These are phyloP conservation scores for Drosophila melanocephala DNA, from an alignment of 2,888 invertebrate species.

Conservation along the genomic window DNA sequence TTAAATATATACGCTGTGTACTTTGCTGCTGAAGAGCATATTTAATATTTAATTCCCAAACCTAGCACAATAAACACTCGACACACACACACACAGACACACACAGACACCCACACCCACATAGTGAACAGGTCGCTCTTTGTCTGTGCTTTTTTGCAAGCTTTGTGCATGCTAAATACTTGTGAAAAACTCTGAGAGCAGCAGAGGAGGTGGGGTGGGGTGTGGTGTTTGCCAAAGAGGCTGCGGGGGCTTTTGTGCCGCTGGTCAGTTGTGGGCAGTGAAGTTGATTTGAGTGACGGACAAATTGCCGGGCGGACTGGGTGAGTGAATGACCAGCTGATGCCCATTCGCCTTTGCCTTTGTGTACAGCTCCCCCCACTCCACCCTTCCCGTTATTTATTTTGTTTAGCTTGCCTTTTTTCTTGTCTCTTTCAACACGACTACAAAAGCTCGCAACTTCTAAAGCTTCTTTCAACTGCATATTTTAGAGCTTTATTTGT, in stretches of 20 bases:
- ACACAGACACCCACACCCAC: slow-evolving; percentile 15
- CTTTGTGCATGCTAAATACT: slow-evolving; percentile 75
- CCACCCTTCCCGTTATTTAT: neutral
- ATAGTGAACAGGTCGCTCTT: slow-evolving; percentile 31
- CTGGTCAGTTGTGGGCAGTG: slow-evolving; percentile 65
- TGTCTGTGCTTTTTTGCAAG: slow-evolving; percentile 61
- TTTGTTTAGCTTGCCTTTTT: neutral
- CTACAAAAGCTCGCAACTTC: neutral
- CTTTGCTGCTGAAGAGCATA: slow-evolving; percentile 12
- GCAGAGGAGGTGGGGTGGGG: neutral
- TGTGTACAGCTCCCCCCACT: slow-evolving; percentile 3
- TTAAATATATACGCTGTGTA: neutral
- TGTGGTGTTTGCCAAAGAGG: neutral
- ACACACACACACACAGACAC: slow-evolving; percentile 11
- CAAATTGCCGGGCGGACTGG: slow-evolving; percentile 25
- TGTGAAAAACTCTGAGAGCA: slow-evolving; percentile 47
- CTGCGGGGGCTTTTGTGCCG: slow-evolving; percentile 37
- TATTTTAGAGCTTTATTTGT: neutral
- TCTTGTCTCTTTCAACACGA: neutral
- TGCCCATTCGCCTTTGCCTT: slow-evolving; percentile 64
- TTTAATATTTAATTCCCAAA: slow-evolving; percentile 50
- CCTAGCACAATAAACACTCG: slow-evolving; percentile 23
- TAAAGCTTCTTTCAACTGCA: neutral
- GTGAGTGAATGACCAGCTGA: slow-evolving; percentile 30
- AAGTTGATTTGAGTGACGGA: slow-evolving; percentile 63